Conservation (phyloP, 2,113 vertebrate species). For the Zapus hudsonius region DNA sequence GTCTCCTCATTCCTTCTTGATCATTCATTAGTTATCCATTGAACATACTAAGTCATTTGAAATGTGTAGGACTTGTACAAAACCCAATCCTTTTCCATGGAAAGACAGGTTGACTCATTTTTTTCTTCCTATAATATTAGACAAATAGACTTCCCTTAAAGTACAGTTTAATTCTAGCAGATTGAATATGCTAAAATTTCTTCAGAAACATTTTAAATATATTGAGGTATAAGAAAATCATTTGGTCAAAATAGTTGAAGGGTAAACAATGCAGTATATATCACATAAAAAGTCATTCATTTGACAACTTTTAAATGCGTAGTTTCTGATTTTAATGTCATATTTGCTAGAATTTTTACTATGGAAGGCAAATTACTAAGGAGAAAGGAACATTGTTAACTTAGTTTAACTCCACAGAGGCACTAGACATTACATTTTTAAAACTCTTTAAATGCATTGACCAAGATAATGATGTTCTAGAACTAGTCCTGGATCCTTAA, state of each 20-base stretch:
- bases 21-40: background rate
- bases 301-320: background rate
- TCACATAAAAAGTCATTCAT: background rate
- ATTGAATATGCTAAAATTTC: background rate
- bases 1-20: background rate
- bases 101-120: background rate
- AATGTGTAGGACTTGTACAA: background rate
- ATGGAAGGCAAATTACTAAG: background rate
- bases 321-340: slow-evolving; percentile 24
- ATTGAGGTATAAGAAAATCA: background rate
- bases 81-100: background rate
- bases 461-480: background rate
- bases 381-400: background rate
- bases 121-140: background rate
- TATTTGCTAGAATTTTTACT: background rate
- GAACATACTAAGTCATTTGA: background rate
- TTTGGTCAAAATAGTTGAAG: background rate
- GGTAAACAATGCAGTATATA: background rate
- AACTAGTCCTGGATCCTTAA: background rate
- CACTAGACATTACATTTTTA: background rate
- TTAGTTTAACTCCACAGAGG: background rate
- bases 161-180: background rate
- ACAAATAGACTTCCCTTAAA: background rate
- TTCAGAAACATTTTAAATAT: background rate
- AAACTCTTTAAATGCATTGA: background rate